phyloP scores from a whole-genome alignment of 2,888 invertebrate species.

The Druceiella hillmani region DNA sequence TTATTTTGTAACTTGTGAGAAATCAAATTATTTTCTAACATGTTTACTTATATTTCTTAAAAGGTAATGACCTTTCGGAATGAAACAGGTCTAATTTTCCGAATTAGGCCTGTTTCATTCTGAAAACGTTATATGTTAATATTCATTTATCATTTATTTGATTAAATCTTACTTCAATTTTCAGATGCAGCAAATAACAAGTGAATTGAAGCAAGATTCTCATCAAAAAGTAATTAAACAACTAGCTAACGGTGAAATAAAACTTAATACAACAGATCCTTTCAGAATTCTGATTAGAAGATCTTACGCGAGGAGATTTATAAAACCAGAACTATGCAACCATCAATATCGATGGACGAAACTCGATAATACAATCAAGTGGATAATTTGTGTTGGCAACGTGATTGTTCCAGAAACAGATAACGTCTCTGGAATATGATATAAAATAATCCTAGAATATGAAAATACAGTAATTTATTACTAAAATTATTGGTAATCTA shows the following conservation, averaged over 20 bases:
- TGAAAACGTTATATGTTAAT: too few relatives aligned
- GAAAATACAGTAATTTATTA: too few relatives aligned
- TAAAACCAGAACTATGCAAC: conserved; percentile 46
- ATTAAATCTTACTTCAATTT: conserved; percentile 23
- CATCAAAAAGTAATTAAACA: conserved; percentile 38
- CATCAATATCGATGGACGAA: conserved; percentile 38
- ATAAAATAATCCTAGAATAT: too few relatives aligned
- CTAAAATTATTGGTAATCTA: too few relatives aligned
- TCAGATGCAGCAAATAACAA: conserved; percentile 40
- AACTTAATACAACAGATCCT: conserved; percentile 28
- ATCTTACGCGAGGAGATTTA: conserved; percentile 39
- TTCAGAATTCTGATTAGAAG: conserved; percentile 36
- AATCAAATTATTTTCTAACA: too few relatives aligned
- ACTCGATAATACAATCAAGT: conserved; percentile 40
- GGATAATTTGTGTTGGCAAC: conserved; percentile 46
- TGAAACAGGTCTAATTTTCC: too few relatives aligned
- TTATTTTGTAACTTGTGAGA: too few relatives aligned
- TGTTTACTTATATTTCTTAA: too few relatives aligned
- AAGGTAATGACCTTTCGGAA: too few relatives aligned
- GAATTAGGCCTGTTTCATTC: too few relatives aligned
- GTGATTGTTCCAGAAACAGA: too few relatives aligned
- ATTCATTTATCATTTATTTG: conserved; percentile 5
- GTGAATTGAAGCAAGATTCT: conserved; percentile 39
- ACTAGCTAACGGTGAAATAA: conserved; percentile 33
- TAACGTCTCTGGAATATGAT: too few relatives aligned